Percentiles rank a stretch among this genome's conserved stretches.
Conservation (phyloP, 2,113 vertebrate species). For the Seriola dumerili region DNA sequence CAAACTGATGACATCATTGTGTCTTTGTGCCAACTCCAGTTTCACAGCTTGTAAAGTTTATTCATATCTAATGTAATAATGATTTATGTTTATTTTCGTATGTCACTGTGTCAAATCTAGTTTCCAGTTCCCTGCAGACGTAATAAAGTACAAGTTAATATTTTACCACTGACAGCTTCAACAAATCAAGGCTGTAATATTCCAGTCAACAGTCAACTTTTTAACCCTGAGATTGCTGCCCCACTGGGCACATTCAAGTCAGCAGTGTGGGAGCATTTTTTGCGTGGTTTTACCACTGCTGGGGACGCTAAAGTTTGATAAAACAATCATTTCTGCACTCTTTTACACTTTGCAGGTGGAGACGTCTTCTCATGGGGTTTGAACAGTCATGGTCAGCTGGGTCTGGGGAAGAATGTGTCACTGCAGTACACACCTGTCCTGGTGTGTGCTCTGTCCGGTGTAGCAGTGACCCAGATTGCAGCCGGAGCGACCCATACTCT, state of each 20-base stretch:
- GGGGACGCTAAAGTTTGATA: neutral
- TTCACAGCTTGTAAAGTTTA: neutral
- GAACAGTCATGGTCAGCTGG: slow-evolving; percentile 95
- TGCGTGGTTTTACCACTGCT: neutral
- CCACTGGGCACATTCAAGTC: too few relatives aligned
- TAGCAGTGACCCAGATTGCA: slow-evolving; percentile 91
- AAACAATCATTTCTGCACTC: neutral
- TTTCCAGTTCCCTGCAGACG: too few relatives aligned
- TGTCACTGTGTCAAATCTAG: too few relatives aligned
- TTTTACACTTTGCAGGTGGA: slow-evolving; percentile 85
- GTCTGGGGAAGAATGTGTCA: slow-evolving; percentile 87
- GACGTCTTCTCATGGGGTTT: slow-evolving; percentile 94
- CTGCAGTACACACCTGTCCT: slow-evolving; percentile 81
- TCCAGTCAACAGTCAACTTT: too few relatives aligned
- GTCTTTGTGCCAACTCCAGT: neutral
- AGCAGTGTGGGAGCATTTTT: too few relatives aligned
- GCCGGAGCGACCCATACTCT: slow-evolving; percentile 92
- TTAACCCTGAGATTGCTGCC: too few relatives aligned
- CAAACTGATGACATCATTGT: neutral
- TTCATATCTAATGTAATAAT: too few relatives aligned
- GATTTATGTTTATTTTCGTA: too few relatives aligned
- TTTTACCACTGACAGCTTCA: too few relatives aligned
- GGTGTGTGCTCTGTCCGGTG: slow-evolving; percentile 88
- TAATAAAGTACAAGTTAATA: too few relatives aligned
- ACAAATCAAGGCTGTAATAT: too few relatives aligned